phyloP scores from a whole-genome alignment of 1,140 invertebrate species.

The Scaptodrosophila lebanonensis region DNA sequence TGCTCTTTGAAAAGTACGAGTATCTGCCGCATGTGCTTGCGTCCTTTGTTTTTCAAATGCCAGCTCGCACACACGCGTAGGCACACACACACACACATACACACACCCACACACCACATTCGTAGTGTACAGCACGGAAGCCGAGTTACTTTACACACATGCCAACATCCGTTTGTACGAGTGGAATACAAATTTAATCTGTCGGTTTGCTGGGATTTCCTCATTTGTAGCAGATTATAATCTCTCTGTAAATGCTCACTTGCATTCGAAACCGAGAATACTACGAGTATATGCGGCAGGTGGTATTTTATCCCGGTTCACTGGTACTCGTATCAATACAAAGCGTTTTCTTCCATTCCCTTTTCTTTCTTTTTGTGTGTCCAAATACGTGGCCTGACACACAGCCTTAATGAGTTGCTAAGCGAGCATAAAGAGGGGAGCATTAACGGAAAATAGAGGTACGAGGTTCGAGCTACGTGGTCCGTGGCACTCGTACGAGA shows the following conservation, averaged over 20 bases:
- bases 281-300: too few species aligned
- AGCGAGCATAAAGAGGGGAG: too few species aligned
- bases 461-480: too few species aligned
- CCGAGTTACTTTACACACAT: conserved; percentile 58
- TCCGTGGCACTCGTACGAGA: too few species aligned
- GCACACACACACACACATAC: conserved; percentile 5
- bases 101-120: conserved; percentile 6
- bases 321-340: too few species aligned
- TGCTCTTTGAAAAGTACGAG: conserved; percentile 28
- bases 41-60: conserved; percentile 37
- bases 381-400: too few species aligned
- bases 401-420: too few species aligned
- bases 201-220: conserved; percentile 66
- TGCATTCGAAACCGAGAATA: background rate
- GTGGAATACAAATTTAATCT: conserved; percentile 72
- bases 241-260: conserved; percentile 18
- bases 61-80: conserved; percentile 30
- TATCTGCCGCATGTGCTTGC: conserved; percentile 34
- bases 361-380: too few species aligned
- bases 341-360: too few species aligned
- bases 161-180: conserved; percentile 52
- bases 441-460: too few species aligned
- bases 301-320: too few species aligned
- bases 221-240: conserved; percentile 69
- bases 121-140: conserved; percentile 29